A percentile compares a stretch with the other conserved stretches of the same genome.
Evolutionary conservation across 2,797 vertebrate species (phyloP).

Genomic region (Molossus alvarezi): DNA sequence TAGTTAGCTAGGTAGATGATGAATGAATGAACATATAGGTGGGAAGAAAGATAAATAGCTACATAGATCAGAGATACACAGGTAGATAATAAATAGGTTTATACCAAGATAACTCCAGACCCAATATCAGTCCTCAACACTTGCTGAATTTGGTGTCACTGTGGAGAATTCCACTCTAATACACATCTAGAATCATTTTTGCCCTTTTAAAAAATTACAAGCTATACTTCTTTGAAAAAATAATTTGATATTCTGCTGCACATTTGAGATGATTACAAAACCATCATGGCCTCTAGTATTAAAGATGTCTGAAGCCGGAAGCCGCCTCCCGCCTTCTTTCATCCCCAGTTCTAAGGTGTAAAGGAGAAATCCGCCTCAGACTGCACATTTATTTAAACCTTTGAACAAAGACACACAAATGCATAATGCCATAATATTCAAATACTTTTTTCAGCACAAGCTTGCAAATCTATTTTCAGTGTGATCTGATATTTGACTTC

Average conservation of each 20-base stretch:
- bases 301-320: no score
- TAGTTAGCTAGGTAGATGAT: neutral
- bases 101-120: rapidly evolving
- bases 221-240: neutral
- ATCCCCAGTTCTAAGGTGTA: rapidly evolving
- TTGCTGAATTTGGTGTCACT: neutral
- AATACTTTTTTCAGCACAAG: slow-evolving; percentile 36
- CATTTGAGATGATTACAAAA: no score
- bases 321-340: rapidly evolving
- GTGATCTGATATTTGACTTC: slow-evolving; percentile 73
- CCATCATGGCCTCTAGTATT: rapidly evolving
- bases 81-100: no score
- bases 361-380: neutral
- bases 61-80: no score
- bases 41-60: neutral
- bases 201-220: neutral
- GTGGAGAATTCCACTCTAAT: rapidly evolving
- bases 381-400: neutral
- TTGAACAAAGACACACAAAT: neutral
- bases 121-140: rapidly evolving
- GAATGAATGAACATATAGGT: rapidly evolving
- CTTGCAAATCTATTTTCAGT: slow-evolving; percentile 63
- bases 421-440: neutral
- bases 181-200: neutral
- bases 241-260: neutral